These are phyloP conservation scores for Oostethus manadensis DNA, from an alignment of 2,113 vertebrate species.

Conservation along the genomic window DNA sequence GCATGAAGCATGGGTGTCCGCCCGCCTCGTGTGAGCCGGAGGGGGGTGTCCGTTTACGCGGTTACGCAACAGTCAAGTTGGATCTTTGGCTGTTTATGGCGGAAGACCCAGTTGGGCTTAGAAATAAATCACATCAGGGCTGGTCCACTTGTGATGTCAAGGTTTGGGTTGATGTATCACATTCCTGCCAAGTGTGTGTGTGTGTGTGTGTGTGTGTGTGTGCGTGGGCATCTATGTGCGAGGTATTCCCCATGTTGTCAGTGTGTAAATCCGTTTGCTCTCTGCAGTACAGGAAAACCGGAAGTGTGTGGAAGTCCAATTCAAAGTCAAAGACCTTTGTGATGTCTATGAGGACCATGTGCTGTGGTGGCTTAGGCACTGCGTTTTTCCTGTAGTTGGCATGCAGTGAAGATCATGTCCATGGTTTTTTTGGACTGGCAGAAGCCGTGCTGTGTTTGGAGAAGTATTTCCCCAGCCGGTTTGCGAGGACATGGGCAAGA, in stretches of 20 bases:
- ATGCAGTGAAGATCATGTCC: too few species aligned
- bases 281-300: too few species aligned
- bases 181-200: background rate
- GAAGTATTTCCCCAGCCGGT: too few species aligned
- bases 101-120: background rate
- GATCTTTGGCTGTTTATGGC: background rate
- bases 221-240: conserved; percentile 3
- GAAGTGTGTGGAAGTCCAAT: too few species aligned
- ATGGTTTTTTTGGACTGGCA: too few species aligned
- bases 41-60: background rate
- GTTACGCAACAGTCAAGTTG: background rate
- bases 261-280: background rate
- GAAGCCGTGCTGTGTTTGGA: too few species aligned
- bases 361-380: too few species aligned
- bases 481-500: too few species aligned
- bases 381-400: too few species aligned
- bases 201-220: background rate
- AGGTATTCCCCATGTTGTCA: background rate
- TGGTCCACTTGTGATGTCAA: background rate
- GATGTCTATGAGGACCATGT: too few species aligned
- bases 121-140: background rate
- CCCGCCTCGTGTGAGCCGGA: conserved; percentile 31
- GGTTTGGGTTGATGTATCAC: background rate
- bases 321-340: too few species aligned
- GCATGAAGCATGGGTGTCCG: conserved; percentile 20